phyloP scores from a whole-genome alignment of 1,140 invertebrate species.

The Reticulitermes speratus region DNA sequence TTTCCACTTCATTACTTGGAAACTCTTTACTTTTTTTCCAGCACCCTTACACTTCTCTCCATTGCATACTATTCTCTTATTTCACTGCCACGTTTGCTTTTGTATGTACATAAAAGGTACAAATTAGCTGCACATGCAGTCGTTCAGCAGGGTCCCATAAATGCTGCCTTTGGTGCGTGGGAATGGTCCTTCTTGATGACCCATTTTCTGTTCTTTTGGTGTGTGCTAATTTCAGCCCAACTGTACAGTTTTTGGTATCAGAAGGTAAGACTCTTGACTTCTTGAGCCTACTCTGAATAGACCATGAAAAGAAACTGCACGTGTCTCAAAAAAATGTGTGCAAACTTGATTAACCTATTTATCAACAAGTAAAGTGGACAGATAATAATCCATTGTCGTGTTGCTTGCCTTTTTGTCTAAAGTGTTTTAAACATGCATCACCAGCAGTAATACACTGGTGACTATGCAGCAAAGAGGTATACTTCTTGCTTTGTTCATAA shows the following conservation, averaged over 20 bases:
- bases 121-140: constrained; percentile 40
- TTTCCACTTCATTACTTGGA: constrained; percentile 49
- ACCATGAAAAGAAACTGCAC: too few species aligned
- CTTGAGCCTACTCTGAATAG: too few species aligned
- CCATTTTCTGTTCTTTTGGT: constrained; percentile 54
- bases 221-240: constrained; percentile 47
- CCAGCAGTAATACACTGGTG: too few species aligned
- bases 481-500: too few species aligned
- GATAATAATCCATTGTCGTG: too few species aligned
- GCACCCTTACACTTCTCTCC: constrained; percentile 48
- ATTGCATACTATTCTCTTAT: constrained; percentile 49
- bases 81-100: constrained; percentile 48
- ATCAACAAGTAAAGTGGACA: too few species aligned
- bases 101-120: constrained; percentile 46
- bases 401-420: too few species aligned
- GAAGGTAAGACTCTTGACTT: constrained; percentile 1
- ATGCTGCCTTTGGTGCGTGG: constrained; percentile 47
- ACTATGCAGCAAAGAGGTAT: too few species aligned
- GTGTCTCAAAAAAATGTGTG: too few species aligned
- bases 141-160: constrained; percentile 46
- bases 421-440: too few species aligned
- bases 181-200: constrained; percentile 49
- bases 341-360: too few species aligned
- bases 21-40: constrained; percentile 52
- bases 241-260: constrained; percentile 42